These are phyloP conservation scores for Anguilla marmorata DNA, from an alignment of 2,797 vertebrate species.

Conservation along the genomic window DNA sequence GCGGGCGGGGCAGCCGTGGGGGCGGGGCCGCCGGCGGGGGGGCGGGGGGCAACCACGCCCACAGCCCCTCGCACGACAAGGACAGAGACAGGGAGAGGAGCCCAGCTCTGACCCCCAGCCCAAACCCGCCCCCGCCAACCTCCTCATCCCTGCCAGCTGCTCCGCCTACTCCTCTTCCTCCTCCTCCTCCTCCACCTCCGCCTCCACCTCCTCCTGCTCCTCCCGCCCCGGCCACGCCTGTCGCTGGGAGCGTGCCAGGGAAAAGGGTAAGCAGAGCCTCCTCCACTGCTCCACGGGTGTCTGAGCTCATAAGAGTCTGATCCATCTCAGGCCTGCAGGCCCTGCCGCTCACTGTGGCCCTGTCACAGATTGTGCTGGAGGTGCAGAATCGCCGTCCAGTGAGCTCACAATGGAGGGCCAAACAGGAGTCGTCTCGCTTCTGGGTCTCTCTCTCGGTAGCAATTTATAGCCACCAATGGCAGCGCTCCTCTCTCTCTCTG, in stretches of 20 bases:
- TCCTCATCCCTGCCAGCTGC: constrained; percentile 50
- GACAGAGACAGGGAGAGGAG: constrained; percentile 60
- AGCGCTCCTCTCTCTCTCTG: constrained; percentile 48
- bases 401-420: neutral
- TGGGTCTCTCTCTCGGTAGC: constrained; percentile 10
- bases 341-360: too few relatives aligned
- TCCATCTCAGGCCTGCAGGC: neutral
- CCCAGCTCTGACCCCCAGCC: constrained; percentile 59
- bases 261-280: constrained; percentile 67
- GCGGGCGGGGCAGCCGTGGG: constrained; percentile 34
- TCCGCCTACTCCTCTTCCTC: constrained; percentile 28
- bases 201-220: neutral
- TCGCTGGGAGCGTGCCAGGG: constrained; percentile 56
- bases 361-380: constrained; percentile 6
- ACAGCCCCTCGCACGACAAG: constrained; percentile 57
- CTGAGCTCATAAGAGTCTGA: neutral
- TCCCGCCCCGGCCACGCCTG: constrained; percentile 50
- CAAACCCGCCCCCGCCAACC: constrained; percentile 61
- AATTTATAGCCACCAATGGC: constrained; percentile 75
- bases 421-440: neutral
- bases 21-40: constrained; percentile 37
- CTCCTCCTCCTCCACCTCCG: constrained; percentile 27
- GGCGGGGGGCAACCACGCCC: constrained; percentile 57
- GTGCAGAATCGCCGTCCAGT: constrained; percentile 12
- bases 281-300: neutral